Base-by-base conservation (phyloP, 2,113 vertebrate genomes). In the Podocnemis expansa region DNA sequence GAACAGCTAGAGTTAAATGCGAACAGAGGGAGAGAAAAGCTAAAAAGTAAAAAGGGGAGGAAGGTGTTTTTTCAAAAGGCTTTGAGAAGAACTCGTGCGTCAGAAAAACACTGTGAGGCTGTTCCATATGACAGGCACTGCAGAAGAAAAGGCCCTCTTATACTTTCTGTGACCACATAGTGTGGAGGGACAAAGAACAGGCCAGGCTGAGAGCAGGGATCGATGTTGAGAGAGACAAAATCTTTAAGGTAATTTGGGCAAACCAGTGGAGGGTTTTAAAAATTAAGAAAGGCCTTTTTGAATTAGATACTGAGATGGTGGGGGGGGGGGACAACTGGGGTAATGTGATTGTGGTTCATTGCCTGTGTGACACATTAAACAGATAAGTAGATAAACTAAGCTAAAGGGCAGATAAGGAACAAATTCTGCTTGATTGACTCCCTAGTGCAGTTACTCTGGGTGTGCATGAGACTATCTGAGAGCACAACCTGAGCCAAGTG, bases 401-500 rank as follows among this genome's bases (percentile, higher is more conserved):
- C 29, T 2, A 38, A 38, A 2, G 1, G 43, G 31, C 0, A 13
- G 24, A 0, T 0, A 6, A 78, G 21, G 34, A 31, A 1, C 3
- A 0, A 10, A 0, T 10, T 25, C 17, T 5, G 34, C 38, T 73
- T 11, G 2, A 3, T 0, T 1, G 38, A 41, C 63, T 5, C 49
- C 27, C 9, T 2, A 2, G 0, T 1, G 43, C 41, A 3, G 21
- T 2, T 2, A 43, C 0, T 3, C 27, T n/a, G 34, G 24, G 19
- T 29, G 11, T 8, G 1, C 0, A 3, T 9, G 1, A 1, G 31
- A 2, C 3, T 45, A 34, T 3, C 8, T 0, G 0, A 6, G 45
- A 49, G 51, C 38, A 1, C 38, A 55, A 41, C 63, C 16, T 31
- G 2, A 2, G 3, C 1, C 17, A 2, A 1, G 38, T 0, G 58